phyloP scores from a whole-genome alignment of 2,113 vertebrate species.

The Campylomormyrus tamandua region DNA sequence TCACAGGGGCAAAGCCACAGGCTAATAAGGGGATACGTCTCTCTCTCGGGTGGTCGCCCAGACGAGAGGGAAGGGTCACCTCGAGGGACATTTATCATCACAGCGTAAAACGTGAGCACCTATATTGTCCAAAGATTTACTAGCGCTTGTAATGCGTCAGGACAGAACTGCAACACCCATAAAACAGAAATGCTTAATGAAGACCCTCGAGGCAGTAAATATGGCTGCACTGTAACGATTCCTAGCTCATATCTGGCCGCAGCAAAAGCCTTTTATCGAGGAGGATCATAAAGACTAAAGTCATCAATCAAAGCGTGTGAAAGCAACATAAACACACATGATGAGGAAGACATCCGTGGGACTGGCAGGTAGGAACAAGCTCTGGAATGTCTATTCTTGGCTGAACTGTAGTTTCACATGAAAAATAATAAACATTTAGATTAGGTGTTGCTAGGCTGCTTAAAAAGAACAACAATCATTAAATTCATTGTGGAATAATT shows the following conservation, averaged over 20 bases:
- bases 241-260: not conserved
- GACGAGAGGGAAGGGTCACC: not conserved
- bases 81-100: not conserved
- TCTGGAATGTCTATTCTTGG: constrained; percentile 20
- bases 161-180: not conserved
- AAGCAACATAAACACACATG: not conserved
- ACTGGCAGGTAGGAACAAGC: constrained; percentile 18
- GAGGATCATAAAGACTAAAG: not conserved
- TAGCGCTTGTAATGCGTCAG: not conserved
- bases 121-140: constrained; percentile 28
- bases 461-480: constrained; percentile 45
- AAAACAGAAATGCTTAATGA: not conserved
- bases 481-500: constrained; percentile 56
- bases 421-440: constrained; percentile 33
- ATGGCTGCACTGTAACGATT: not conserved
- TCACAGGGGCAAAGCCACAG: not conserved
- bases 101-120: not conserved
- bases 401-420: constrained; percentile 23
- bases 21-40: not conserved
- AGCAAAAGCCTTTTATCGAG: not conserved
- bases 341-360: not conserved
- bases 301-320: not conserved
- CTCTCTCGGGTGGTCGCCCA: not conserved
- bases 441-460: constrained; percentile 24
- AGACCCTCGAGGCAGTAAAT: not conserved